Evolutionary conservation across 2,888 invertebrate genomes (phyloP), one percentile per base, ranked within the genome.

Genomic region (Oxyscelio sp.): DNA sequence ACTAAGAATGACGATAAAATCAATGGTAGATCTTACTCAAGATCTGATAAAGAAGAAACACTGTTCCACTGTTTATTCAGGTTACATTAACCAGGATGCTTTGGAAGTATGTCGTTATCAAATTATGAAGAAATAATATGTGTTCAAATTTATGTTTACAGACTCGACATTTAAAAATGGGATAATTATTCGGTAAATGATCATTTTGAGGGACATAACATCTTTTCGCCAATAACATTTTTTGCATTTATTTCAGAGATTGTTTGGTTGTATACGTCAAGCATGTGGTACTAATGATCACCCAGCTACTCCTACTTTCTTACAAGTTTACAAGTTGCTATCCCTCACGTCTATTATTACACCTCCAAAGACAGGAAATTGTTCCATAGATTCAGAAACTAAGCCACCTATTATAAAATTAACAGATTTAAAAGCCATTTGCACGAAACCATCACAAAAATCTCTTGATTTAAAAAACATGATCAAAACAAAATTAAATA

Each of bases 331-430:
- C 22, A 61, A 61, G 9, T n/a, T 61, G 1, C 43, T 61, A 0
- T 61, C 61, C 11, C 15, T 61, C n/a, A n/a, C 43, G 9, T 61
- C 61, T 2, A 61, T 61, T n/a, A 21, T 61, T 5, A n/a, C 61
- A 3, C 43, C 61, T 43, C 43, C 61, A 24, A 61, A 61, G 43
- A 15, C 2, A 43, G 61, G 61, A 22, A 61, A 61, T 43, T 61
- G 61, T 11, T 24, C 24, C 22, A 9, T 61, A 5, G 43, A 61
- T 4, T n/a, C n/a, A n/a, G 17, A 61, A 6, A 0, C 24, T 1
- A 40, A 61, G 24, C 1, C 21, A 15, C 61, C 61, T 6, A 15
- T 61, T 6, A 61, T 61, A 4, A 1, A 5, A 43, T 43, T 61
- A 1, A 2, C 40, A 1, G 43, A 61, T 15, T 43, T 61, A 15